Conservation (phyloP, 23 tunicate genomes). For the Aplidium turbinatum region DNA sequence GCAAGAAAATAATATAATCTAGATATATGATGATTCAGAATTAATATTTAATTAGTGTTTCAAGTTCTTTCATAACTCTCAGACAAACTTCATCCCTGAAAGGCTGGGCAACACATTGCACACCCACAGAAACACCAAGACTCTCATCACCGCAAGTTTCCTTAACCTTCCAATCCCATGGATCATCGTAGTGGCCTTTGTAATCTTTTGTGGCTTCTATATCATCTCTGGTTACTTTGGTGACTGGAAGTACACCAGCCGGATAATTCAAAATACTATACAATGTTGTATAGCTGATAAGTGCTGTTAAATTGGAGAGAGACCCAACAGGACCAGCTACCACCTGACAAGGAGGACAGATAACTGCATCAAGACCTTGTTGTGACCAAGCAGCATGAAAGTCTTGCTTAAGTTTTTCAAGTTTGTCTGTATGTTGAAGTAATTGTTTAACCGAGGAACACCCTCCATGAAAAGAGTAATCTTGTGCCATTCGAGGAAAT, state of each 20-base stretch:
- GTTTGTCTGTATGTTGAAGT: conserved; percentile 32
- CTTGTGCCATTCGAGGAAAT: conserved; percentile 49
- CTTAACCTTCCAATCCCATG: conserved; percentile 48
- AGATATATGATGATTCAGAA: too few relatives aligned
- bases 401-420: conserved; percentile 34
- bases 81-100: conserved; percentile 77
- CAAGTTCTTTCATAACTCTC: conserved; percentile 75
- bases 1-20: too few relatives aligned
- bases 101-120: conserved; percentile 72
- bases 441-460: conserved; percentile 38
- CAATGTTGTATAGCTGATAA: conserved; percentile 57
- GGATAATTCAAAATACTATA: conserved; percentile 54
- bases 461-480: conserved; percentile 49
- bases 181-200: conserved; percentile 59
- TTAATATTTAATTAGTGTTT: too few relatives aligned
- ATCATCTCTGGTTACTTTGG: conserved; percentile 51
- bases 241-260: conserved; percentile 68
- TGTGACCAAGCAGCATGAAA: conserved; percentile 40
- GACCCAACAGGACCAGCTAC: conserved; percentile 31
- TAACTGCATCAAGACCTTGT: conserved; percentile 30
- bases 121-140: conserved; percentile 73
- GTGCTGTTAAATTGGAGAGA: too few relatives aligned
- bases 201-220: conserved; percentile 32
- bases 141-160: conserved; percentile 39
- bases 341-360: conserved; percentile 55